Evolutionary conservation across 2,113 vertebrate species (phyloP).

Genomic region (Corythornis madagascariensis): DNA sequence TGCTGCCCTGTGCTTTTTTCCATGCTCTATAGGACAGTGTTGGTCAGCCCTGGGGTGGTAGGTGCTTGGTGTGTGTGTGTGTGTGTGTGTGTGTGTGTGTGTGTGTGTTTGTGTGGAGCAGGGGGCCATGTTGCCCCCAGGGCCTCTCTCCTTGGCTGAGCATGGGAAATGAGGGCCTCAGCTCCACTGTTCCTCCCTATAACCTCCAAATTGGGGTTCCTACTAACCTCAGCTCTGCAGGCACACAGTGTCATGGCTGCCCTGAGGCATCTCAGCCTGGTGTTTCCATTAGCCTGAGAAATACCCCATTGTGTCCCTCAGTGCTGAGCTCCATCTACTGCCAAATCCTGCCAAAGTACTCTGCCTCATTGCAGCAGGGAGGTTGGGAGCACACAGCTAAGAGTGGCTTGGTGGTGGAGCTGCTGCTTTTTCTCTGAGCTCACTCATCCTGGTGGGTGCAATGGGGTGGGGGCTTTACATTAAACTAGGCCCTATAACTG

Average conservation of each 20-base stretch:
- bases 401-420: background rate
- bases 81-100: background rate
- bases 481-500: constrained; percentile 17
- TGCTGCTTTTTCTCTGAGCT: background rate
- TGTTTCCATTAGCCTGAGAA: background rate
- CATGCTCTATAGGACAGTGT: background rate
- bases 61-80: constrained; percentile 8
- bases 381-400: background rate
- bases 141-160: background rate
- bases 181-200: background rate
- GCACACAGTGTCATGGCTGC: background rate
- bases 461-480: background rate
- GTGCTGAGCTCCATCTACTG: background rate
- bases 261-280: background rate
- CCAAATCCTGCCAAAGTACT: background rate
- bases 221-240: background rate
- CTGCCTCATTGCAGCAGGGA: background rate
- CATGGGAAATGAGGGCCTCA: background rate
- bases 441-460: constrained; percentile 24
- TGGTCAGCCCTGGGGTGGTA: background rate
- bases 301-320: background rate
- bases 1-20: constrained; percentile 68
- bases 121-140: background rate
- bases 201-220: background rate
- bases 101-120: background rate